Percentiles rank a stretch among this genome's conserved stretches.
Evolutionary conservation across 2,113 vertebrate species (phyloP).

Genomic region (Ellobius talpinus): DNA sequence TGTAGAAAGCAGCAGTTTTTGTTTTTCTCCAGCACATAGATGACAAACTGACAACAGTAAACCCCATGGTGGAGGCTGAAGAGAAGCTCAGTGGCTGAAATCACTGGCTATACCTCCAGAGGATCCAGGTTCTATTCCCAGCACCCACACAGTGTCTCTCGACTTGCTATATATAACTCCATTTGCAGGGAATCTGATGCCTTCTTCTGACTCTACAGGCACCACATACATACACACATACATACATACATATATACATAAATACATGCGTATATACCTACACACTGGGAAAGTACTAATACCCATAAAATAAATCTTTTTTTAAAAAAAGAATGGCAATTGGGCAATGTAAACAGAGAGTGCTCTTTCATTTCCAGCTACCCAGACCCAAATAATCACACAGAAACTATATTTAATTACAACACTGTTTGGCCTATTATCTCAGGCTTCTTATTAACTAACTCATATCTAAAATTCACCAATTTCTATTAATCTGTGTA

Average conservation of each 20-base stretch:
- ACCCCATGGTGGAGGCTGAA: too few species aligned
- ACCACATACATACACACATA: not conserved
- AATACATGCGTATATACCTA: too few species aligned
- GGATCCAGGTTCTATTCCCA: not conserved
- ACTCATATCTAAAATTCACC: too few species aligned
- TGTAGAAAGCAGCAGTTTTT: not conserved
- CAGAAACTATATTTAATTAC: too few species aligned
- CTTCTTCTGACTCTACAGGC: not conserved
- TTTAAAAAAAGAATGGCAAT: not conserved
- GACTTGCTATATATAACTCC: not conserved
- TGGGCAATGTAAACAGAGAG: not conserved
- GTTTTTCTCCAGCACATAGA: constrained; percentile 7
- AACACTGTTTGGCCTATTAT: too few species aligned
- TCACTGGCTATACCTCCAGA: not conserved
- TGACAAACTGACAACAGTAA: not conserved
- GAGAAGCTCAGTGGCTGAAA: not conserved
- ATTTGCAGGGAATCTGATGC: not conserved
- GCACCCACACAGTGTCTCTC: not conserved
- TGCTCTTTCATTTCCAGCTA: too few species aligned
- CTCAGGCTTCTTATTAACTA: too few species aligned
- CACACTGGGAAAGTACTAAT: not conserved
- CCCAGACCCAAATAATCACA: too few species aligned
- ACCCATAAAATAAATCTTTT: not conserved
- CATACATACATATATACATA: too few species aligned
- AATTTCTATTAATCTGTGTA: too few species aligned